Evolutionary conservation across 2,888 invertebrate genomes (phyloP), one percentile per base, ranked within the genome.

Genomic region (Agrotis clavis): DNA sequence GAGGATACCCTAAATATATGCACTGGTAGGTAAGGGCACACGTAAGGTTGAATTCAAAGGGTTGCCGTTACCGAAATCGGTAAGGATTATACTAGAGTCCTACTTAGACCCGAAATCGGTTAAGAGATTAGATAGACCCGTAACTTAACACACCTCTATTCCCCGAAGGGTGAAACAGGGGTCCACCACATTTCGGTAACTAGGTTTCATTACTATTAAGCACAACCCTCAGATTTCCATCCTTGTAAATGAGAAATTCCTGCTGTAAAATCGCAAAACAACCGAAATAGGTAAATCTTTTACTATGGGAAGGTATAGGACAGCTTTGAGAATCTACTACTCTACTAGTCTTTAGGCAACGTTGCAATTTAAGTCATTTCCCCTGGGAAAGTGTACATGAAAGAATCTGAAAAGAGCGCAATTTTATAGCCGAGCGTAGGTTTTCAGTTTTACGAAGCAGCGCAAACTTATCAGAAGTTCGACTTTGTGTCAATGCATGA

Each of bases 381-480:
- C n/a, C 63, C n/a, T 11, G 67, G 14, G 67, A 65, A 35, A 63
- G 16, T 41, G 0, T n/a, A n/a, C 14, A 1, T 70, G n/a, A n/a
- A 69, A 69, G 14, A 14, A n/a, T 19, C 35, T 70, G 21, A 56
- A 69, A 48, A 41, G n/a, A 18, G 35, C 30, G 11, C 14, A 47
- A 41, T 41, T 48, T 70, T 16, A 16, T 45, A 67, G 51, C 4
- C 19, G 9, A 50, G 0, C 21, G 11, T 25, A 16, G 25, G 11
- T 35, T 6, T 18, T 45, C 18, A 14, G 7, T 41, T 41, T 11
- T 19, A 13, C 13, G 25, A 70, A 50, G 18, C 41, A 50, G 16
- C 13, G 16, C 21, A 2, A 51, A 19, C 25, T 9, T n/a, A n/a
- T 53, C 45, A 4, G 19, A 14, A 53, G 0, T 18, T 45, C 0